Evolutionary conservation across 2,797 vertebrate species (phyloP).

Genomic region (Xenops minutus): DNA sequence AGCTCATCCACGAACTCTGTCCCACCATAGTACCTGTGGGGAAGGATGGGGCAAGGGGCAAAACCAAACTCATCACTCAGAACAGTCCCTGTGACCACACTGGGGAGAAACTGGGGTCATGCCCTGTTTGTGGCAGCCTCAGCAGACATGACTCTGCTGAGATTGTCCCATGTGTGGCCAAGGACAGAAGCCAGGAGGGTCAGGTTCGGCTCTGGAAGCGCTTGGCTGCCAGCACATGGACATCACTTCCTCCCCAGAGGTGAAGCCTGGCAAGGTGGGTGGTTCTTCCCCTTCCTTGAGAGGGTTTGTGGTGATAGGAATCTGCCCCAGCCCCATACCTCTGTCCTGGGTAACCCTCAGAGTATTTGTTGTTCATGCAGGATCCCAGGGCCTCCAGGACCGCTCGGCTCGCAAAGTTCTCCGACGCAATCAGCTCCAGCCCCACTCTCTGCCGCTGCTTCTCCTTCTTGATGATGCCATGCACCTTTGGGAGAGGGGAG

Average conservation of each 20-base stretch:
- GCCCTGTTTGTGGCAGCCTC: neutral
- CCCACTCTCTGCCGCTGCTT: constrained; percentile 88
- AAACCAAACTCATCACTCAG: neutral
- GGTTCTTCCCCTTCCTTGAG: neutral
- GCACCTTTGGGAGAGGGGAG: constrained; percentile 75
- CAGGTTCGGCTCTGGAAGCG: neutral
- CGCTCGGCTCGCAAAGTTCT: constrained; percentile 94
- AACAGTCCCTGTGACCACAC: neutral
- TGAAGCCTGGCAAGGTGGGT: neutral
- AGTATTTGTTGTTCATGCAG: constrained; percentile 98
- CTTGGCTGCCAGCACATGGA: neutral
- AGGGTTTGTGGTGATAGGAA: neutral
- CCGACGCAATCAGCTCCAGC: constrained; percentile 92
- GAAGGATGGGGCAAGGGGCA: neutral
- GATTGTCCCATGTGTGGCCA: neutral
- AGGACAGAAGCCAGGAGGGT: neutral
- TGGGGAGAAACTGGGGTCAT: neutral
- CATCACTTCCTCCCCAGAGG: neutral
- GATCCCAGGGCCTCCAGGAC: constrained; percentile 95
- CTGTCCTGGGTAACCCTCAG: constrained; percentile 95
- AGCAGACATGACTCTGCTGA: neutral
- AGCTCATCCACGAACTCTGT: constrained; percentile 92
- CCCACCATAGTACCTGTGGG: constrained; percentile 89
- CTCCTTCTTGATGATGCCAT: constrained; percentile 92
- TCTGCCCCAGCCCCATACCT: constrained; percentile 74